These are phyloP conservation scores for Pyrrhura leucotis DNA, from an alignment of 2,797 vertebrate genomes.

Conservation along the genomic window DNA sequence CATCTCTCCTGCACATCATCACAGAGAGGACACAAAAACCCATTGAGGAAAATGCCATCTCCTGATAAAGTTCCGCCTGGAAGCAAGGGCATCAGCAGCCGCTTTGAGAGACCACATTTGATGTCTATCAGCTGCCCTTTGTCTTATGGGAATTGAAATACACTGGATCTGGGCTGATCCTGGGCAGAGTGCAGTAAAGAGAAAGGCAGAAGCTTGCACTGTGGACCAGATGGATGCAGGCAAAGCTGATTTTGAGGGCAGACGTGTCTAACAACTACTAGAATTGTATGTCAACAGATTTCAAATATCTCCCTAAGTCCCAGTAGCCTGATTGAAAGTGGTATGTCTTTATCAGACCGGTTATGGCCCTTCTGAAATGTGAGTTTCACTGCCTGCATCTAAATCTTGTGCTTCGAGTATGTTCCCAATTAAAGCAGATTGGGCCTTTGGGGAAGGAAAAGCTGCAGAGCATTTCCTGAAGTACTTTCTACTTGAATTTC, in stretches of 20 bases:
- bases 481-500: neutral
- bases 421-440: neutral
- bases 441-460: neutral
- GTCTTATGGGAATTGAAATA: neutral
- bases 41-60: neutral
- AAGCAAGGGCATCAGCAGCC: neutral
- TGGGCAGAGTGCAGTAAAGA: neutral
- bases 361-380: neutral
- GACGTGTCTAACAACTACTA: neutral
- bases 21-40: neutral
- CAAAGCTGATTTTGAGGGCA: neutral
- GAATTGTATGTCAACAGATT: neutral
- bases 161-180: neutral
- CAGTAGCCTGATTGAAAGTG: neutral
- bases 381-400: neutral
- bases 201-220: neutral
- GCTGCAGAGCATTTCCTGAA: neutral
- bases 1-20: rapidly evolving
- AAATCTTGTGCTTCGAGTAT: neutral
- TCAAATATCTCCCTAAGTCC: neutral
- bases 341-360: neutral
- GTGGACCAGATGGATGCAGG: neutral
- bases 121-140: neutral
- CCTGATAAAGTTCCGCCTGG: neutral
- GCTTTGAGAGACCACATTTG: neutral